Evolutionary conservation across 2,797 vertebrate species (phyloP).

Genomic region (Pseudomugil gertrudae): DNA sequence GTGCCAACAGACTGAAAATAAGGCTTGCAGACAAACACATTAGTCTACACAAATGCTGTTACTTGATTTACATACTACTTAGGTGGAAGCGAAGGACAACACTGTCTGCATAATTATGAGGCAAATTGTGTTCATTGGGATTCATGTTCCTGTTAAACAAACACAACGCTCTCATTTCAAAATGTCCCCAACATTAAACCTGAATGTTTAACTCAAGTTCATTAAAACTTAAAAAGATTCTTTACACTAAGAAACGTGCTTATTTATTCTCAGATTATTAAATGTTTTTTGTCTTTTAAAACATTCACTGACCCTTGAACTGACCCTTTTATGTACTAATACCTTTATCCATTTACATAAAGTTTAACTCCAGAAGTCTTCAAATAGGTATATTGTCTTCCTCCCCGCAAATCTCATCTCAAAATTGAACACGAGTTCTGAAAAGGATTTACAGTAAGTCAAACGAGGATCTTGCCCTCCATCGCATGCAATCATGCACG

Average conservation of each 20-base stretch:
- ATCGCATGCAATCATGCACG: neutral
- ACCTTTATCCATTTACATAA: neutral
- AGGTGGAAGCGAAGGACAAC: neutral
- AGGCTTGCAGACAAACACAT: slow-evolving; percentile 34
- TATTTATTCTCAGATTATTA: neutral
- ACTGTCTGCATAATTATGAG: slow-evolving; percentile 14
- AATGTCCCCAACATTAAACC: neutral
- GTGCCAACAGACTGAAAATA: slow-evolving; percentile 41
- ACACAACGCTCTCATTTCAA: neutral
- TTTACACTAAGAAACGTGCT: neutral
- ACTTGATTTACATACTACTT: slow-evolving; percentile 11
- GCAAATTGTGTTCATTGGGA: slow-evolving; percentile 6
- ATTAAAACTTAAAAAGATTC: neutral
- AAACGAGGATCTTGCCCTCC: neutral
- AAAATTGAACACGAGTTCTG: neutral
- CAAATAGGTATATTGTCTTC: neutral
- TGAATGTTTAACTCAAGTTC: neutral
- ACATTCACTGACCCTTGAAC: neutral
- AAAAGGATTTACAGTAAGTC: slow-evolving; percentile 1
- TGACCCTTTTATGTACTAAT: neutral
- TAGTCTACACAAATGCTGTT: slow-evolving; percentile 9
- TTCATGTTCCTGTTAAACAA: neutral
- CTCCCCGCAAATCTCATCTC: neutral
- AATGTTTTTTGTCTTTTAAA: neutral
- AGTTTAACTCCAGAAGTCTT: neutral